Base-by-base conservation (phyloP, 2,888 invertebrate genomes). In the Emesis russula region DNA sequence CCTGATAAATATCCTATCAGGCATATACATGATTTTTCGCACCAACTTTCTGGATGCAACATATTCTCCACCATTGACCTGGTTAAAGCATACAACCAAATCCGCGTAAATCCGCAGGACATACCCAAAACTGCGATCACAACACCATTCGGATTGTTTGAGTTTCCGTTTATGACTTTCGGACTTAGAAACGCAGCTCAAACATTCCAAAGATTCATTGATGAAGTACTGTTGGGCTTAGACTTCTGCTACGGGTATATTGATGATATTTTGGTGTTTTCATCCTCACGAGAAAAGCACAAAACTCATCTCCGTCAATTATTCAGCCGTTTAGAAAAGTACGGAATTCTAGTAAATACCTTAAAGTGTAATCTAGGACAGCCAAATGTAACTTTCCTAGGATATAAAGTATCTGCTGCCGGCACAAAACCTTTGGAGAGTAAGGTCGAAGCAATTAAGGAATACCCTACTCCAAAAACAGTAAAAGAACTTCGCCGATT, bases 71-170 rank as follows among this genome's bases (percentile, higher is more conserved):
- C 31, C 13, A 79, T 88, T 13, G 85, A 88, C 70, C 33, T 85
- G 33, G 79, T 85, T 4, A 81, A 90, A 80, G 96, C 96, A 0
- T 98, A 95, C 83, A 91, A 96, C 75, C 96, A 97, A 76, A 96
- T 97, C 53, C 96, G 96, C 2, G 91, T 96, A 6, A 76, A 88
- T 4, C 73, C 84, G n/a, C 95, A 94, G 7, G 81, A 73, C 4
- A 58, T 66, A 9, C 66, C 66, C 18, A 66, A 66, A 18, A 66
- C 66, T 3, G 63, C 63, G 6, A 63, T 63, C 2, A 63, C 25
- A 33, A 71, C 71, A 36, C 71, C 38, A n/a, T 41, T 73, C 25
- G 38, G 31, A 53, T 31, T 48, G n/a, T 66, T 66, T 66, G 66
- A 66, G 13, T 31, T 66, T 31, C 18, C 18, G 25, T 66, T 25